phyloP scores from a whole-genome alignment of 2,797 vertebrate species.

The Lutra lutra region DNA sequence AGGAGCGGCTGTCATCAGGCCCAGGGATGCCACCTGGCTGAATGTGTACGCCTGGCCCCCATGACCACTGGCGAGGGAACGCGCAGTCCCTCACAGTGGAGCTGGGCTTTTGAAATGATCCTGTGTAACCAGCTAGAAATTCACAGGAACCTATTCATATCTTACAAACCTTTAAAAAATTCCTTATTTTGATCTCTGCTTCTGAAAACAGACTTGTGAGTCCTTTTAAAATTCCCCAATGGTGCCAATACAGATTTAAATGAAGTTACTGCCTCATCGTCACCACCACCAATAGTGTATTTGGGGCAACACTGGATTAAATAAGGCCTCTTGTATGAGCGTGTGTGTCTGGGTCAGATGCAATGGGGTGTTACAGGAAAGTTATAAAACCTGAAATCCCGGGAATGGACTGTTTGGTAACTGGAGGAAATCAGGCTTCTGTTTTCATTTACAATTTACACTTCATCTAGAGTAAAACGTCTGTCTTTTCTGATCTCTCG shows the following conservation, averaged over 20 bases:
- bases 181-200: slow-evolving; percentile 13
- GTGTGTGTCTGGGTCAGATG: background rate
- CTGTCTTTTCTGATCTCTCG: background rate
- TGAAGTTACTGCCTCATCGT: background rate
- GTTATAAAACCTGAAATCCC: background rate
- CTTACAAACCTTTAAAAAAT: slow-evolving; percentile 2
- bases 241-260: background rate
- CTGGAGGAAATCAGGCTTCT: background rate
- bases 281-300: background rate
- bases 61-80: background rate
- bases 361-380: background rate
- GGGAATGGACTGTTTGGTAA: background rate
- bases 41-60: background rate
- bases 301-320: background rate
- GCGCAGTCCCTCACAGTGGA: background rate
- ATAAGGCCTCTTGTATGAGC: background rate
- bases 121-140: background rate
- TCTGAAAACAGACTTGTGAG: slow-evolving; percentile 36
- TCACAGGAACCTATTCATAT: slow-evolving; percentile 10
- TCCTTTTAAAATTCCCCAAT: background rate
- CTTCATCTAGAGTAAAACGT: background rate
- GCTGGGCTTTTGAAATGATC: background rate
- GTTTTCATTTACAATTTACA: background rate
- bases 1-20: background rate
- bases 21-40: background rate